phyloP scores from a whole-genome alignment of 2,888 invertebrate species.

The Tetrapedia diversipes region DNA sequence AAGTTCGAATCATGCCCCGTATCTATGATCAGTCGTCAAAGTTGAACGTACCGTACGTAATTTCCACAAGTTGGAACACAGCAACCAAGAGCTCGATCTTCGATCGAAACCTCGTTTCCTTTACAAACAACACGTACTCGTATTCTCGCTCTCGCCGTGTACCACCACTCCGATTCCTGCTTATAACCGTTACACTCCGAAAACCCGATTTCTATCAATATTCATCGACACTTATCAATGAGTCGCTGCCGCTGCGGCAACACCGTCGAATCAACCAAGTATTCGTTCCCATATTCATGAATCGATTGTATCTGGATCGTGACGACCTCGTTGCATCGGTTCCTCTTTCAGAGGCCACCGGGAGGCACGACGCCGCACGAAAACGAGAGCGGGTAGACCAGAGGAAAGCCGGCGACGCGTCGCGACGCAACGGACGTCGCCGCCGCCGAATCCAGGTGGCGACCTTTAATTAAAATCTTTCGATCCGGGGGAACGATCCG shows the following conservation, averaged over 20 bases:
- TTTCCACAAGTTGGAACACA: too few relatives aligned
- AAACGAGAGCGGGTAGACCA: slow-evolving; percentile 1
- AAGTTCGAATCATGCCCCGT: too few relatives aligned
- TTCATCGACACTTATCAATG: not conserved
- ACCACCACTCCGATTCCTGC: not conserved
- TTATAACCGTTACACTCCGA: not conserved
- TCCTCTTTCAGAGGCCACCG: not conserved
- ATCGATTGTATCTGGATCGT: not conserved
- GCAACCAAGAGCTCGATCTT: too few relatives aligned
- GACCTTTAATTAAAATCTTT: slow-evolving; percentile 64
- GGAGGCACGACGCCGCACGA: not conserved
- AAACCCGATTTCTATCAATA: not conserved
- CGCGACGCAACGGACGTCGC: not conserved
- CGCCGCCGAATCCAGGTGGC: slow-evolving; percentile 20
- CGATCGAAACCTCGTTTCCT: too few relatives aligned
- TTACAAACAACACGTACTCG: not conserved
- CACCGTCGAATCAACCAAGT: not conserved
- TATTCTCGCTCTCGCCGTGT: not conserved
- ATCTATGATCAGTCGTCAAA: too few relatives aligned
- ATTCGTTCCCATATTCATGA: not conserved
- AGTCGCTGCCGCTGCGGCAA: not conserved
- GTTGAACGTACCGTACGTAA: too few relatives aligned
- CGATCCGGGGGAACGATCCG: slow-evolving; percentile 49
- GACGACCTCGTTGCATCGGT: not conserved
- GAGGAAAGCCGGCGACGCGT: not conserved